Conservation (phyloP, 2,888 invertebrate species). For the Bombylius discolor region DNA sequence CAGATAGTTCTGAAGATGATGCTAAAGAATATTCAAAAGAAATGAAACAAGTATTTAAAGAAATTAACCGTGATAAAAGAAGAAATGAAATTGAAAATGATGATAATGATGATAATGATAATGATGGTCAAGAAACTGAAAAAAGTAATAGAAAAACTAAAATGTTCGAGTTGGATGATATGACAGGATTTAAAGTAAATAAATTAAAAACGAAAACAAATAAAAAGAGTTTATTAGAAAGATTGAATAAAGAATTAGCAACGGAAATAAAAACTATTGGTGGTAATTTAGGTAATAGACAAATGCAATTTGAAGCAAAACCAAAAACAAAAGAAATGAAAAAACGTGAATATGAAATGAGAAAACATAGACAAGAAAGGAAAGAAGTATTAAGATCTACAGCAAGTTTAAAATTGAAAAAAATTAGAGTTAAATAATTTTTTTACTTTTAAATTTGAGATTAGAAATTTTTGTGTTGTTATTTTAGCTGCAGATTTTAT, state of each 20-base stretch:
- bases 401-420: constrained; percentile 35
- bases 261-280: constrained; percentile 35
- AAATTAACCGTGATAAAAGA: constrained; percentile 31
- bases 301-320: constrained; percentile 63
- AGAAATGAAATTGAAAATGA: constrained; percentile 24
- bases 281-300: constrained; percentile 55
- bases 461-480: no score
- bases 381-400: constrained; percentile 49
- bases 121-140: constrained; percentile 22
- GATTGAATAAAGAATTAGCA: constrained; percentile 25
- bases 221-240: constrained; percentile 48
- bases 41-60: constrained; percentile 54
- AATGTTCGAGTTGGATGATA: constrained; percentile 48
- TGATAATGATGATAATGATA: constrained; percentile 27
- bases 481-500: no score
- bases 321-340: constrained; percentile 43
- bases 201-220: constrained; percentile 18
- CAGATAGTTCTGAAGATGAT: constrained; percentile 59
- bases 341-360: constrained; percentile 45
- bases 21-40: constrained; percentile 68
- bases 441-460: no score
- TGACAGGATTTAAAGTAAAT: constrained; percentile 47
- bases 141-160: constrained; percentile 35
- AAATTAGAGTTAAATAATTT: constrained; percentile 9
- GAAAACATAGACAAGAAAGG: constrained; percentile 56